phyloP scores from a whole-genome alignment of 2,888 invertebrate species.

The Trachelus iudaicus region DNA sequence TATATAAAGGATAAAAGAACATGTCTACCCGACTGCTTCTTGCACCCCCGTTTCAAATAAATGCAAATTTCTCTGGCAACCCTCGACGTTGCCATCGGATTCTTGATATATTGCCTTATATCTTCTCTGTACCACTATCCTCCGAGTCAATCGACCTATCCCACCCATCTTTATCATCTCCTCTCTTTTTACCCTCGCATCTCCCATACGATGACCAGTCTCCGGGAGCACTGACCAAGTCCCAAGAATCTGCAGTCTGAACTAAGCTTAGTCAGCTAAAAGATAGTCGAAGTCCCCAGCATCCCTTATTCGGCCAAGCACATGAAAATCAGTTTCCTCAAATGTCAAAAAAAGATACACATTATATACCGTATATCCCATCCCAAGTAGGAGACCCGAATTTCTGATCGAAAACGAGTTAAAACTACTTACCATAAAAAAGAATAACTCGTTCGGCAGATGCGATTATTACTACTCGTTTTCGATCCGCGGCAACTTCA shows the following conservation, averaged over 20 bases:
- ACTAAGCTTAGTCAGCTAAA: neutral
- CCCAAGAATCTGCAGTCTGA: neutral
- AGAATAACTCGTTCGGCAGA: no score
- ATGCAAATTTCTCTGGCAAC: slow-evolving; percentile 36
- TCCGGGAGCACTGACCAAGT: neutral
- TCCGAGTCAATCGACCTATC: slow-evolving; percentile 13
- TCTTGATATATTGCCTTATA: slow-evolving; percentile 32
- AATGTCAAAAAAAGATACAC: neutral
- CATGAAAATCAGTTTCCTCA: neutral
- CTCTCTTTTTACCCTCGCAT: neutral
- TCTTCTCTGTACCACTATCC: slow-evolving; percentile 6
- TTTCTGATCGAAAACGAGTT: no score
- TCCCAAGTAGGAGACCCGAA: no score
- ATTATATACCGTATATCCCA: neutral
- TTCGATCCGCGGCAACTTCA: no score
- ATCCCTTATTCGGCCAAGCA: neutral
- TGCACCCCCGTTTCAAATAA: slow-evolving; percentile 27
- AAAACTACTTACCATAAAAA: no score
- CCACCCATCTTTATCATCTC: neutral
- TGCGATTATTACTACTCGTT: no score
- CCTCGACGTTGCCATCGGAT: slow-evolving; percentile 22
- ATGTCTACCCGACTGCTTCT: neutral
- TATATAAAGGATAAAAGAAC: neutral
- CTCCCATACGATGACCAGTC: neutral
- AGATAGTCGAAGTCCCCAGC: neutral